Conservation (phyloP, 1,140 invertebrate genomes). For the Drosophila littoralis region DNA sequence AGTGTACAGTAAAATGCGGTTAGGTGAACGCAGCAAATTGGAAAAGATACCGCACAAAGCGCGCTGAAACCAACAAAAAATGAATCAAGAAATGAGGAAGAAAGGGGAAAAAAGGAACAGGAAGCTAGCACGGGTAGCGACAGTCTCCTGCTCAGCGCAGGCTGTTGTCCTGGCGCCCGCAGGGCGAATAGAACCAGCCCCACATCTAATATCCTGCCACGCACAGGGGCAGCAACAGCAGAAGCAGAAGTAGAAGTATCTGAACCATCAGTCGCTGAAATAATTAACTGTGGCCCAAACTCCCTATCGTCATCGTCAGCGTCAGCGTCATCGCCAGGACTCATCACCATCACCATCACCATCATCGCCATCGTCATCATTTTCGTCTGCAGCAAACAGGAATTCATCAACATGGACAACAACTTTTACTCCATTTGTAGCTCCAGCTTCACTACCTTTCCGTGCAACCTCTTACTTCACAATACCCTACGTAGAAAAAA, state of each 20-base stretch:
- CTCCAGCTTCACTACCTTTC: constrained; percentile 2
- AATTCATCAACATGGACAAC: constrained; percentile 52
- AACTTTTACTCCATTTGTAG: constrained; percentile 6
- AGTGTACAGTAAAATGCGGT: constrained; percentile 19
- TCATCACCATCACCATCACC: constrained; percentile 24
- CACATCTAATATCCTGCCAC: constrained; percentile 60
- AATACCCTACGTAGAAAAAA: constrained; percentile 29
- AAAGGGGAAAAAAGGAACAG: constrained; percentile 9
- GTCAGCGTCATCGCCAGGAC: constrained; percentile 18
- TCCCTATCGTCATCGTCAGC: constrained; percentile 15
- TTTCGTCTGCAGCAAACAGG: constrained; percentile 53
- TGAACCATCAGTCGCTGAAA: constrained; percentile 48
- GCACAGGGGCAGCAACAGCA: constrained; percentile 39
- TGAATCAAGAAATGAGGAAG: constrained; percentile 11
- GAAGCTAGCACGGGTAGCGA: constrained; percentile 31
- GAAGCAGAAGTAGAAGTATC: neutral
- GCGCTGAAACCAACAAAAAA: constrained; percentile 7
- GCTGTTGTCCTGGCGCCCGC: constrained; percentile 17
- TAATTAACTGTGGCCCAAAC: constrained; percentile 63
- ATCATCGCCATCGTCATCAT: constrained; percentile 18
- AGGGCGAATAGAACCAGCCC: neutral
- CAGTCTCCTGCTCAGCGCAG: constrained; percentile 4
- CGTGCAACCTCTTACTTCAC: neutral
- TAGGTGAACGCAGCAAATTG: constrained; percentile 45
- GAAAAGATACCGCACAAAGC: constrained; percentile 48